Evolutionary conservation across 2,797 vertebrate species (phyloP), one percentile per base, ranked within the genome.

Genomic region (Acanthurus tractus): DNA sequence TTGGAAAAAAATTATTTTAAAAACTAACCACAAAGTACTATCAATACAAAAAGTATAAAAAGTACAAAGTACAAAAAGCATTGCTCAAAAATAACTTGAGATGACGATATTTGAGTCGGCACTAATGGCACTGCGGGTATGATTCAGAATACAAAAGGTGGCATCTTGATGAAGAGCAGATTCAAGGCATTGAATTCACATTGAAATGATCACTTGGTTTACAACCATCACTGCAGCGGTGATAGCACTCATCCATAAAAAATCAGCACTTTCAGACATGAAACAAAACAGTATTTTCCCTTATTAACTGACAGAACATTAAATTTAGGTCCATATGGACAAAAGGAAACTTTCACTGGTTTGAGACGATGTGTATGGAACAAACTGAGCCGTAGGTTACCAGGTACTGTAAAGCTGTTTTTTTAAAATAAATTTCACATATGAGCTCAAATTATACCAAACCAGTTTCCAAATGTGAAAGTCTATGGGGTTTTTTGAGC

Each of bases 11-110:
- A 91, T 91, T 93, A 89, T 92, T 92, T 88, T 45, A 89, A 83
- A 90, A 93, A 92, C 83, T 83, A 91, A 81, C 68, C 86, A 92
- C 85, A 88, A 88, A 90, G 83, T 89, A 91, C 89, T 89, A 88
- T 90, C 71, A 74, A 88, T 93, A 93, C 88, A 94, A 94, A 95
- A 93, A 70, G 81, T 91, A 88, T 81, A 90, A 89, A 34, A 34
- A 34, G 29, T 34, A 34, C 29, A 93, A 93, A 88, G 86, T 93
- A 92, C 84, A 90, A 92, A 92, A 91, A 81, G 78, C 73, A 73
- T 86, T 80, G 82, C 62, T 90, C 65, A 89, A 91, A 93, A 92
- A 92, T 89, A 88, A 89, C 70, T 88, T 87, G 89, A 93, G 90
- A 93, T 93, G 90, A 91, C 78, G 78, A 83, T 76, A 88, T 92